phyloP scores from a whole-genome alignment of 1,140 invertebrate genomes.

The Pseudoatta argentina region DNA sequence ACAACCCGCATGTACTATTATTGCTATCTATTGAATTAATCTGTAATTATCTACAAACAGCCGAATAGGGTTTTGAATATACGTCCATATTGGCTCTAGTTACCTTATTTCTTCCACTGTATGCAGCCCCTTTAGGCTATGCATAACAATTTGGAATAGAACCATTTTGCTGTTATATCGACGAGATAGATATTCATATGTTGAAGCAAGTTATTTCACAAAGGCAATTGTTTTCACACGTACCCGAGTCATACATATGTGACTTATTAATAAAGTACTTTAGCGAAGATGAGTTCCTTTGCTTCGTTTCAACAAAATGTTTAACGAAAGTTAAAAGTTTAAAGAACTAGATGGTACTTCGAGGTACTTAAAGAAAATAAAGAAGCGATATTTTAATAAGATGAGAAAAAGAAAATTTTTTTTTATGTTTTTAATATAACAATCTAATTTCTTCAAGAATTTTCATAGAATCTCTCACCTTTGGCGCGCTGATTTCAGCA shows the following conservation, averaged over 20 bases:
- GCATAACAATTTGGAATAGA: not conserved
- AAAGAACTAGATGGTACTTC: not conserved
- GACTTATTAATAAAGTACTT: not conserved
- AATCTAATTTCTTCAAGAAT: not conserved
- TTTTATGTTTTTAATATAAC: not conserved
- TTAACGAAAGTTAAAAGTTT: not conserved
- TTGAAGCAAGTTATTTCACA: not conserved
- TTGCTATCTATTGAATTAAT: too few relatives aligned
- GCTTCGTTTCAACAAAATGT: not conserved
- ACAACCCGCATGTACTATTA: too few relatives aligned
- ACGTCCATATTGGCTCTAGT: too few relatives aligned
- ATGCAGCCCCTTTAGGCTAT: too few relatives aligned
- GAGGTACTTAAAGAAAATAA: not conserved
- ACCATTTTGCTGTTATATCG: not conserved
- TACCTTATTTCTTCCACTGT: too few relatives aligned
- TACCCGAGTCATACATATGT: not conserved
- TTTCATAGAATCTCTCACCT: not conserved
- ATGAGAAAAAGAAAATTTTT: not conserved
- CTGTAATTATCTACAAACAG: too few relatives aligned
- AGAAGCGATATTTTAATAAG: not conserved
- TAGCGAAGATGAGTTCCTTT: not conserved
- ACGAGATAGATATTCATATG: not conserved
- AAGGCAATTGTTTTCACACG: not conserved
- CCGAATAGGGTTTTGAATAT: too few relatives aligned
- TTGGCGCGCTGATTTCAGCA: not conserved